Percentiles rank a stretch among this genome's conserved stretches.
These are phyloP conservation scores for Nasonovia ribisnigri DNA, from an alignment of 2,888 invertebrate species.

Conservation along the genomic window DNA sequence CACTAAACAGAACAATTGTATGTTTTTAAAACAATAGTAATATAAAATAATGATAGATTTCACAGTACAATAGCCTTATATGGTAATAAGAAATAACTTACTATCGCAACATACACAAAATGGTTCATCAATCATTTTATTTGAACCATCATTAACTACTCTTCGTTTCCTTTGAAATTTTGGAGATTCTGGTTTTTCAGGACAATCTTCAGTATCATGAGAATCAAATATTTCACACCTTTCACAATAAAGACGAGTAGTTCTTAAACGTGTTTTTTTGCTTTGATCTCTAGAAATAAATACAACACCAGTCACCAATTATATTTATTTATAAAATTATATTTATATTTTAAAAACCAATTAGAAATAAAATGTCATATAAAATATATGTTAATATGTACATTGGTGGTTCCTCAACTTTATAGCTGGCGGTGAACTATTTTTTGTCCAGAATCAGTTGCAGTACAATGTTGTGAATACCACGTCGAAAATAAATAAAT, in stretches of 20 bases:
- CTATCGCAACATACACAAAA: constrained; percentile 96
- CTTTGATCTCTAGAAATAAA: constrained; percentile 69
- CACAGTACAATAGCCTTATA: not conserved
- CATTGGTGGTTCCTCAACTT: no score
- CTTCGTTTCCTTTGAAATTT: constrained; percentile 68
- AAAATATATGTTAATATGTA: no score
- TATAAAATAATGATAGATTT: constrained; percentile 13
- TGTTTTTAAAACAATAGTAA: constrained; percentile 21
- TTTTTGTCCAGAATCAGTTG: no score
- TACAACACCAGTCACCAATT: constrained; percentile 42
- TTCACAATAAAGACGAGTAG: constrained; percentile 94
- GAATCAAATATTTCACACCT: constrained; percentile 97
- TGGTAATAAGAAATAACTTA: constrained; percentile 70
- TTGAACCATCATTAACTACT: constrained; percentile 61
- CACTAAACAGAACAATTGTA: constrained; percentile 75
- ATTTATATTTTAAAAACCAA: not conserved
- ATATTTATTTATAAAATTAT: not conserved
- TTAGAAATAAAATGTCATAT: not conserved
- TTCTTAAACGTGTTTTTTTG: constrained; percentile 70
- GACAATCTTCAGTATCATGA: constrained; percentile 98
- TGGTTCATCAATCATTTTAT: constrained; percentile 73
- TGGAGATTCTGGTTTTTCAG: constrained; percentile 79
- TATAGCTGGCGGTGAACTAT: no score
- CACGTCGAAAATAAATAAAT: no score
- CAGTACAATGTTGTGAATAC: no score